Percentiles rank a stretch among this genome's conserved stretches.
Conservation (phyloP, 2,888 invertebrate species). For the Heliconius aoede region DNA sequence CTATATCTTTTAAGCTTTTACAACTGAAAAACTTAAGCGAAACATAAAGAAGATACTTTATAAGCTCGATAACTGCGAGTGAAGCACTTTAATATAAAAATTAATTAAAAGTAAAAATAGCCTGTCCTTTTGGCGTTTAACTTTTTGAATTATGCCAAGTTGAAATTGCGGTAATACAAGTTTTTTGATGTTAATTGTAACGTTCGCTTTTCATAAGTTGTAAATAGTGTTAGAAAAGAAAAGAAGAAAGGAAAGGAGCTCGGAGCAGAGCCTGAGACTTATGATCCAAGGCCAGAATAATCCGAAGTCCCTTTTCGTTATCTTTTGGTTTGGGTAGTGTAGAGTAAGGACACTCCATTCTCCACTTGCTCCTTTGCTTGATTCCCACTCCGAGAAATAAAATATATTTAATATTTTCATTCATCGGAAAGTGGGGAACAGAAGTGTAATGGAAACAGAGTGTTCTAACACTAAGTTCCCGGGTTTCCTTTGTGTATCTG, state of each 20-base stretch:
- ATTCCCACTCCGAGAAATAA: too few relatives aligned
- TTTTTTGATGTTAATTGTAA: constrained; percentile 35
- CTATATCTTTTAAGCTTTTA: constrained; percentile 8
- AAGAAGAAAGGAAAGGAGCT: too few relatives aligned
- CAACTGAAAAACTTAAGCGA: constrained; percentile 21
- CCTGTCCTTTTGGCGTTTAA: constrained; percentile 43
- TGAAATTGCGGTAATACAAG: constrained; percentile 38
- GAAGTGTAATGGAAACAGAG: too few relatives aligned
- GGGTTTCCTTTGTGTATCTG: background rate
- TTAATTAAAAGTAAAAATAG: constrained; percentile 48
- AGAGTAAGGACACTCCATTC: too few relatives aligned
- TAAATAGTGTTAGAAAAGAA: background rate
- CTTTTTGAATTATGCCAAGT: constrained; percentile 45
- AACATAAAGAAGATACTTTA: constrained; percentile 33
- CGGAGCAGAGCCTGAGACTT: too few relatives aligned
- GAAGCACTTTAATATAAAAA: constrained; percentile 45
- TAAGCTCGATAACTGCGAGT: constrained; percentile 37
- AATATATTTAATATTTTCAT: too few relatives aligned
- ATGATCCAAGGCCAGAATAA: too few relatives aligned
- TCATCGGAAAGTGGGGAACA: too few relatives aligned
- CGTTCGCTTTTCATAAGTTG: constrained; percentile 26
- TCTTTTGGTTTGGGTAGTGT: too few relatives aligned
- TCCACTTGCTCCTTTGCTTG: too few relatives aligned
- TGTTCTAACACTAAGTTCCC: background rate
- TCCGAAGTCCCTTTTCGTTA: too few relatives aligned